Percentiles rank a stretch among this genome's conserved stretches.
Conservation (phyloP, 1,140 invertebrate genomes). For the Brachionus angularis region DNA sequence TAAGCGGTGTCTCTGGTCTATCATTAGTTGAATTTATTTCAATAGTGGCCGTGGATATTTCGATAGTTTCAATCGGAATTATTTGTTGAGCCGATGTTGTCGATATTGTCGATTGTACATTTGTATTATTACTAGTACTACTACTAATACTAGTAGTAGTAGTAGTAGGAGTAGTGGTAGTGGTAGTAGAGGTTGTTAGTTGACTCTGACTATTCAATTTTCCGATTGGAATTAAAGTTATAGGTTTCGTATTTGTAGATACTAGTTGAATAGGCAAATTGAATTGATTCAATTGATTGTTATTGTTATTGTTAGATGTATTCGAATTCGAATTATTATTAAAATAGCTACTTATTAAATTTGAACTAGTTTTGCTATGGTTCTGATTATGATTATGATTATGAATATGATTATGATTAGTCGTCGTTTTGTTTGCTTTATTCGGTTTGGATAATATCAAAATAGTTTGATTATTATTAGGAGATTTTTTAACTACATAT, state of each 20-base stretch:
- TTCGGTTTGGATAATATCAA: constrained; percentile 16
- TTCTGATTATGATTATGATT: not conserved
- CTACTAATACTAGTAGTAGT: constrained; percentile 12
- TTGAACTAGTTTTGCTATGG: constrained; percentile 2
- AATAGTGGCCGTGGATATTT: constrained; percentile 27
- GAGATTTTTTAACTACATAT: constrained; percentile 11
- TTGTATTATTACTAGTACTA: no score
- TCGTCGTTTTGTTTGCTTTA: not conserved
- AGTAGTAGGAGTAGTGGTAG: not conserved
- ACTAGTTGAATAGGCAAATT: constrained; percentile 28
- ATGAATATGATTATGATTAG: no score
- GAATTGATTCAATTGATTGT: not conserved
- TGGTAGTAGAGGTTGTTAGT: no score
- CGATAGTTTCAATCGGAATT: constrained; percentile 21
- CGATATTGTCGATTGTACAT: constrained; percentile 17
- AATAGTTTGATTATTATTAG: no score
- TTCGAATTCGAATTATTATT: not conserved
- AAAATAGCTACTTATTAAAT: constrained; percentile 27
- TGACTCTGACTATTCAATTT: no score
- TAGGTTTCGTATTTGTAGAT: constrained; percentile 11
- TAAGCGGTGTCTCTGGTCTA: no score
- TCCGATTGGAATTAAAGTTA: constrained; percentile 18
- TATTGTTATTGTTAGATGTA: not conserved
- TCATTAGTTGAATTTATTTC: constrained; percentile 28
- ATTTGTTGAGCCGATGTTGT: no score